phyloP scores from a whole-genome alignment of 2,797 vertebrate species.

The Phylloscopus collybita region DNA sequence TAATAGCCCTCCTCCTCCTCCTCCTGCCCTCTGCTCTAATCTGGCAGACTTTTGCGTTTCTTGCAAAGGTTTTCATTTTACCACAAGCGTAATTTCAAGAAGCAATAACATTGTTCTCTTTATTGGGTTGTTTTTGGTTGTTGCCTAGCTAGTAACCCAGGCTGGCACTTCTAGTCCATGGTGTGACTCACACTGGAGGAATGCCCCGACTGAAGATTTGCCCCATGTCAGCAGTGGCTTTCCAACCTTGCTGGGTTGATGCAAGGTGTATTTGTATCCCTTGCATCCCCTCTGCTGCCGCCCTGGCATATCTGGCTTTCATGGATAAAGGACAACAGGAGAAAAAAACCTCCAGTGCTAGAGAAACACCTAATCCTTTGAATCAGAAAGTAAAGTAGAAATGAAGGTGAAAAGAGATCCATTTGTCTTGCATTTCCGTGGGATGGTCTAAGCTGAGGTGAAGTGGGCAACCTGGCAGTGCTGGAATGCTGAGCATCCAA shows the following conservation, averaged over 20 bases:
- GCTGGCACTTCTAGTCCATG: fast-evolving
- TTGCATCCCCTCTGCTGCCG: background rate
- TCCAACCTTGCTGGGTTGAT: background rate
- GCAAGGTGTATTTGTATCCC: background rate
- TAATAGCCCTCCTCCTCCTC: constrained; percentile 28
- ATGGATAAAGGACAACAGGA: background rate
- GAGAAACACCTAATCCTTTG: background rate
- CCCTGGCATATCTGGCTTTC: background rate
- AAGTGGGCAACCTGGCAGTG: fast-evolving
- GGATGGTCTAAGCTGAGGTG: fast-evolving
- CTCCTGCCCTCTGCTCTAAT: background rate
- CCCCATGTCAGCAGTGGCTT: background rate
- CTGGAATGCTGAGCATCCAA: fast-evolving
- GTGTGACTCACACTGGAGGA: background rate
- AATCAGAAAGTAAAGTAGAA: background rate
- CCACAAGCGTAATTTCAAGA: background rate
- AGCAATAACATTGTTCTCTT: constrained; percentile 6
- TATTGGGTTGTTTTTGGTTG: background rate
- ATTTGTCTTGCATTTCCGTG: background rate
- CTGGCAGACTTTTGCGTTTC: background rate
- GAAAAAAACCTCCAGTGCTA: background rate
- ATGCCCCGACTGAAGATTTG: background rate
- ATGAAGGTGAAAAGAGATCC: background rate
- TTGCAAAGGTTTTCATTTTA: constrained; percentile 39
- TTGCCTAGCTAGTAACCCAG: background rate